Conservation (phyloP, 1,140 invertebrate genomes). For the Penaeus vannamei region DNA sequence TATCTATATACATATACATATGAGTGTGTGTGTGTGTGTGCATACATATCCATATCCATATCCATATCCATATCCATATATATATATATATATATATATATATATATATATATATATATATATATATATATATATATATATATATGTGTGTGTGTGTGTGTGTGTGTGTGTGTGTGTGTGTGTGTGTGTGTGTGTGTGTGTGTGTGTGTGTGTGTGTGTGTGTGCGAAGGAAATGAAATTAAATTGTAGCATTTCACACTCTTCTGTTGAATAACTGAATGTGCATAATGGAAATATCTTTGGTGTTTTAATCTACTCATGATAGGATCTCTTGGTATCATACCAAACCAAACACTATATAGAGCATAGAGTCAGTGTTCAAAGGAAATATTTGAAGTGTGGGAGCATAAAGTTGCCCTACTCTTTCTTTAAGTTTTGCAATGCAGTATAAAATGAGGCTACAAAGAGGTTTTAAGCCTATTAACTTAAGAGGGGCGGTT, state of each 20-base stretch:
- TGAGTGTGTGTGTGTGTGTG: neutral
- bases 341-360: no score
- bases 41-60: neutral
- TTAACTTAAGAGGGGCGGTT: no score
- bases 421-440: no score
- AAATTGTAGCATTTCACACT: neutral
- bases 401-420: no score
- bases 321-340: no score
- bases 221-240: neutral
- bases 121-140: neutral
- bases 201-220: neutral
- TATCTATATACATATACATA: no score
- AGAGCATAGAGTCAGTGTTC: no score
- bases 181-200: slow-evolving; percentile 34
- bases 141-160: slow-evolving; percentile 42
- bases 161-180: no score
- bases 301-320: no score
- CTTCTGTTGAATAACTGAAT: neutral
- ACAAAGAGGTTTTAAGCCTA: no score
- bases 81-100: neutral
- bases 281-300: neutral
- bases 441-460: no score
- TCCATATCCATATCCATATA: neutral
- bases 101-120: neutral
- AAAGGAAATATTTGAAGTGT: no score